Base-by-base conservation (phyloP, 2,888 invertebrate genomes). In the Lepeophtheirus nordmannii region DNA sequence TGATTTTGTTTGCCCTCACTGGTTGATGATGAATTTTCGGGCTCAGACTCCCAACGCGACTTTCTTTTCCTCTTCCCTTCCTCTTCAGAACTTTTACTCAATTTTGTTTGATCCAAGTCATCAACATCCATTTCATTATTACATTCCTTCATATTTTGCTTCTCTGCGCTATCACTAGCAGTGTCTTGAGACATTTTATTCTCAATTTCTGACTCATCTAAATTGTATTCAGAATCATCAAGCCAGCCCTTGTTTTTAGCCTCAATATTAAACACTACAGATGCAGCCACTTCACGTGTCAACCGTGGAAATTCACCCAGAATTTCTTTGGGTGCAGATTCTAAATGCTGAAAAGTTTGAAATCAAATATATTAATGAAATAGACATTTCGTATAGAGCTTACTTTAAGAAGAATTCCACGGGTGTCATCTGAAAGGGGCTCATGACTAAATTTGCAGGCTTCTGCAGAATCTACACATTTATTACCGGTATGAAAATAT, bases 391-490 rank as follows among this genome's bases (percentile, higher is more conserved):
- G 2, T 5, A 7, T 30, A 30, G 30, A 30, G 7, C 72, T 71
- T 71, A 78, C 80, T 76, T 77, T 79, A 46, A 79, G 74, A 56
- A 82, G 73, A 56, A 81, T 75, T 71, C 79, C 81, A 72, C 82
- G 81, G 68, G 86, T 81, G 73, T 83, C 83, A 69, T 92, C 91
- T 65, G 82, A 83, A n/a, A 96, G 79, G 0, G 89, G 88, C 72
- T 84, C 84, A 75, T 97, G 96, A 38, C 90, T 89, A 77, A 94
- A 96, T 77, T 92, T 90, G 78, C 96, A 97, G 69, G 85, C 84
- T n/a, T 86, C 85, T n/a, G 75, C 77, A 62, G 81, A 81, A 46
- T 79, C 82, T 70, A 82, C 82, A 76, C 94, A 94, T 67, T 75
- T 73, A 14, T 85, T 85, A 69, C 93, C 93, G 65, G 92, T 88